Base-by-base conservation (phyloP, 2,113 vertebrate genomes). In the Ranitomeya variabilis region DNA sequence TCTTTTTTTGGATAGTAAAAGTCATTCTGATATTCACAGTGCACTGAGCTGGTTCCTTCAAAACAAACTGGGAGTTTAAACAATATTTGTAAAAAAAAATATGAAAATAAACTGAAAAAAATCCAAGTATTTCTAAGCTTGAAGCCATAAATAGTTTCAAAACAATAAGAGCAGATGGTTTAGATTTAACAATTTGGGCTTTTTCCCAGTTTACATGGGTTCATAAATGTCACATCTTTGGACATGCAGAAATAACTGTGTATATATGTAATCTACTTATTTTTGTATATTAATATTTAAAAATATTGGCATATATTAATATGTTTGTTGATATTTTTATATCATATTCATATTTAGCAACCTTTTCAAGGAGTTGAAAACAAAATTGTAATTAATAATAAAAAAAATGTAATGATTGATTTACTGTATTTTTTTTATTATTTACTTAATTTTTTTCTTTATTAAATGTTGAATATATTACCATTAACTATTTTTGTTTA, bases 41-140 rank as follows among this genome's bases (percentile, higher is more conserved):
- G 14, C 13, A 52, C 14, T 10, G 19, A 55, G 51, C 64, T 69
- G n/a, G 64, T 51, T 66, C 59, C 18, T 62, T 21, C 12, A 69
- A 52, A 83, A 83, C 64, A 69, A 80, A 80, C 19, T 60, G 13
- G 16, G 19, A 6, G 9, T 55, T 84, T 26, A 69, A 69, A 84
- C 21, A 69, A 84, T 84, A 84, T 71, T 84, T 69, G 64, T 52
- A n/a, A 23, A 23, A 84, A 84, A 71, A 71, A 31, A 31, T n/a
- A n/a, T 84, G 64, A 62, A 7, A 71, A 54, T 84, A 84, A 69
- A 71, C 31, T 15, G 37, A 23, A 84, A 76, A 83, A 84, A 67
- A 84, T 84, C 64, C 64, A 55, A 84, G 45, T 69, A 71, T 26
- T 69, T 54, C n/a, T 67, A n/a, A 84, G 82, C 82, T 84, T 71